These are phyloP conservation scores for Drosophila tristis DNA, from an alignment of 1,140 invertebrate species.

Conservation along the genomic window DNA sequence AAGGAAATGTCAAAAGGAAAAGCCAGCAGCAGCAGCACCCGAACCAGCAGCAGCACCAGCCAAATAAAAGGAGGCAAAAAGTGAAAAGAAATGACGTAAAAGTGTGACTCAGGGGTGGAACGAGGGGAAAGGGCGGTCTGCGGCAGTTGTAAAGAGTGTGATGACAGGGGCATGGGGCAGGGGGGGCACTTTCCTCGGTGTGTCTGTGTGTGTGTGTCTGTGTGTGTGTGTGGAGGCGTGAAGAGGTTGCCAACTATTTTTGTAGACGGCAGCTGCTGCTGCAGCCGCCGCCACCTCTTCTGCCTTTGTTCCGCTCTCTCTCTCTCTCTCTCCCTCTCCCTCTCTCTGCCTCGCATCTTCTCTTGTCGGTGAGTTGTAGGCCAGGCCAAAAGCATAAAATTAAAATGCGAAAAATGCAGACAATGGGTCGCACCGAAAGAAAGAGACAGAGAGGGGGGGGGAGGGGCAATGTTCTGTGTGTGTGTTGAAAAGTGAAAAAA, in stretches of 20 bases:
- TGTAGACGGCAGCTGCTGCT: conserved; percentile 65
- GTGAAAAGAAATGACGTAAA: conserved; percentile 77
- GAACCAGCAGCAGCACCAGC: conserved; percentile 24
- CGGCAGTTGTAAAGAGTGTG: no score
- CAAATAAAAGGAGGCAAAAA: conserved; percentile 42
- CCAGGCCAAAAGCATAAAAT: conserved; percentile 74
- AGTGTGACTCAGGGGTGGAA: conserved; percentile 53
- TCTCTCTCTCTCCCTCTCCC: no score
- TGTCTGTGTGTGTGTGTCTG: background rate
- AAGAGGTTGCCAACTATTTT: conserved; percentile 65
- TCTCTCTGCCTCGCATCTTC: no score
- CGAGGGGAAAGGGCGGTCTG: background rate
- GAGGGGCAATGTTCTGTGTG: conserved; percentile 3
- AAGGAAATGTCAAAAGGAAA: conserved; percentile 54
- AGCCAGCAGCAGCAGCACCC: conserved; percentile 43
- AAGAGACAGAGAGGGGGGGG: conserved; percentile 7
- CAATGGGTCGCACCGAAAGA: conserved; percentile 45
- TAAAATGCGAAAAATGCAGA: conserved; percentile 73
- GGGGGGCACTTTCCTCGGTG: background rate
- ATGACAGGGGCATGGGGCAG: no score
- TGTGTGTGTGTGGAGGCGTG: conserved; percentile 12
- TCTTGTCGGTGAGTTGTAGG: conserved; percentile 1
- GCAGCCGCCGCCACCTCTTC: conserved; percentile 4
- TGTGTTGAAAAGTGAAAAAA: conserved; percentile 68
- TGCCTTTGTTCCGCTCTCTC: conserved; percentile 49